A percentile compares a stretch with the other conserved stretches of the same genome.
Evolutionary conservation across 2,113 vertebrate species (phyloP).

Genomic region (Benitochromis conjunctus): DNA sequence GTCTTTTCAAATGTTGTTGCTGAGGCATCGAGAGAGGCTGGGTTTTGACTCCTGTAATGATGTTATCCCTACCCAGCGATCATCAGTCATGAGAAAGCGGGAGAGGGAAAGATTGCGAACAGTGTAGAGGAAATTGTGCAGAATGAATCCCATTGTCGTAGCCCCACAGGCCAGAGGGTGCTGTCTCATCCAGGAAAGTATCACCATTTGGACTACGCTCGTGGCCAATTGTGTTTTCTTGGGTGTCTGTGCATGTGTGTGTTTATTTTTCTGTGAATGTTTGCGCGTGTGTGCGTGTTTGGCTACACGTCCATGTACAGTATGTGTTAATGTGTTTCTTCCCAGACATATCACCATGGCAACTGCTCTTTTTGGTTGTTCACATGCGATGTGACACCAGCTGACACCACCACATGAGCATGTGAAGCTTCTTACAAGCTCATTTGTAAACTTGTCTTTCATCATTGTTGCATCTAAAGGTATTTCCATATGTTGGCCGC

Average conservation of each 20-base stretch:
- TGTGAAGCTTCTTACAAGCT: neutral
- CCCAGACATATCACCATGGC: slow-evolving; percentile 35
- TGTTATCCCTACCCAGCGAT: slow-evolving; percentile 49
- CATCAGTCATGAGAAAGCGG: slow-evolving; percentile 43
- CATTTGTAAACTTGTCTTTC: slow-evolving; percentile 30
- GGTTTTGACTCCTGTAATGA: neutral
- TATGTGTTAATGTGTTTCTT: slow-evolving; percentile 12
- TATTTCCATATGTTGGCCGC: slow-evolving; percentile 9
- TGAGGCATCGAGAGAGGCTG: neutral
- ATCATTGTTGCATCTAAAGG: slow-evolving; percentile 5
- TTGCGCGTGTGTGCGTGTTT: neutral
- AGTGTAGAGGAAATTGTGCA: slow-evolving; percentile 20
- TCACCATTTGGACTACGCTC: slow-evolving; percentile 36
- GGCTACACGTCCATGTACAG: neutral
- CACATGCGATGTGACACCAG: slow-evolving; percentile 20
- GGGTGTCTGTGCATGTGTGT: neutral
- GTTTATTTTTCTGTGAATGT: slow-evolving; percentile 2
- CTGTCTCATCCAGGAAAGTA: slow-evolving; percentile 44
- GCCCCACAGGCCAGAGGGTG: slow-evolving; percentile 48
- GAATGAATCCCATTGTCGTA: slow-evolving; percentile 65
- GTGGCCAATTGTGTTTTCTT: slow-evolving; percentile 34
- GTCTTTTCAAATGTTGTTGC: neutral
- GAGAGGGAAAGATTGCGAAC: slow-evolving; percentile 16
- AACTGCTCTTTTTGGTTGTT: slow-evolving; percentile 46
- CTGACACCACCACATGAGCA: slow-evolving; percentile 25